A percentile compares a stretch with the other conserved stretches of the same genome.
Conservation (phyloP, 2,113 vertebrate species). For the Phaetusa simplex region DNA sequence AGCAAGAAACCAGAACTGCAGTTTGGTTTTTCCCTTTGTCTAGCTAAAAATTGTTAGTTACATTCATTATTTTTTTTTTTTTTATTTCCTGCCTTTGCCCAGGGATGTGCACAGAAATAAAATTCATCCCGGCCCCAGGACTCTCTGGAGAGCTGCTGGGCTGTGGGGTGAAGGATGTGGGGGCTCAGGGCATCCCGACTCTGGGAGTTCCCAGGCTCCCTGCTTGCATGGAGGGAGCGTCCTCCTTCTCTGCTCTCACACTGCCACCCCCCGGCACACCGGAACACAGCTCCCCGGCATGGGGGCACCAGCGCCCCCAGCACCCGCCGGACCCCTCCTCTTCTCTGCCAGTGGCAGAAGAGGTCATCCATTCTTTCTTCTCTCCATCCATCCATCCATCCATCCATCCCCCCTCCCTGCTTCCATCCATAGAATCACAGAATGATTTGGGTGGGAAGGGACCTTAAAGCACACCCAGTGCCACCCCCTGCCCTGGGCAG, state of each 20-base stretch:
- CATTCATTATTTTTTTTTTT: neutral
- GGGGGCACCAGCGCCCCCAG: neutral
- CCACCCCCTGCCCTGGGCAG: too few species aligned
- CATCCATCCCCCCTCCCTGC: neutral
- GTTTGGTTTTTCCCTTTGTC: neutral
- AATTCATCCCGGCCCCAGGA: neutral
- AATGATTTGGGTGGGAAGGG: too few species aligned
- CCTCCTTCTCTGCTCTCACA: neutral
- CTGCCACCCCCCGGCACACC: neutral
- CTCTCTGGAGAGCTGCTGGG: neutral
- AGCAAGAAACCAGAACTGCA: neutral
- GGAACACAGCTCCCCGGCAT: neutral
- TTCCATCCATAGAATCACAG: too few species aligned
- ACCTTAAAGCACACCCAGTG: too few species aligned
- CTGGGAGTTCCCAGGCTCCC: fast-evolving
- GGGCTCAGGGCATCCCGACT: fast-evolving
- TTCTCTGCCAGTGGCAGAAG: neutral
- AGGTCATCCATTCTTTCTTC: neutral
- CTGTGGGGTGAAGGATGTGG: neutral
- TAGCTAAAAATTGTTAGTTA: neutral
- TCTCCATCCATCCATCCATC: neutral
- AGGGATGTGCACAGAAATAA: neutral
- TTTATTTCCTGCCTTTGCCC: neutral
- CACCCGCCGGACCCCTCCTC: neutral
- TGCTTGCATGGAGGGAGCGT: neutral